These are phyloP conservation scores for Pleuronectes platessa DNA, from an alignment of 2,113 vertebrate genomes.

Conservation along the genomic window DNA sequence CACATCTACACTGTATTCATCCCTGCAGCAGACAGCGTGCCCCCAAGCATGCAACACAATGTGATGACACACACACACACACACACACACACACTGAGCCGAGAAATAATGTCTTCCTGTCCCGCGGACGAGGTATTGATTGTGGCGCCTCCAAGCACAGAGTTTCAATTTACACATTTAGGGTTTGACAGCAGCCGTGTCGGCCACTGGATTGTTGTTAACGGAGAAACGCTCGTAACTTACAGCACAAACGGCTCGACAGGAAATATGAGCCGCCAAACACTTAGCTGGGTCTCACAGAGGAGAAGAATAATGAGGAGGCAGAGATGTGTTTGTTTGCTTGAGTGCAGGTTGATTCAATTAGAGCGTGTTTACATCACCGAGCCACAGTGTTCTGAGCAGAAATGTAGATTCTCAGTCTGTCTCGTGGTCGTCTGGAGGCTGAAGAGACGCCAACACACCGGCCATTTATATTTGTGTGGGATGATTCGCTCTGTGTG, in stretches of 20 bases:
- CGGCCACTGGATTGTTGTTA: conserved; percentile 16
- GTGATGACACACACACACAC: conserved; percentile 9
- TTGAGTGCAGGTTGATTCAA: too few species aligned
- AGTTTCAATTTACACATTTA: conserved; percentile 78
- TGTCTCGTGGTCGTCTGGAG: neutral
- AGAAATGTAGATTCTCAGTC: neutral
- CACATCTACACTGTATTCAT: neutral
- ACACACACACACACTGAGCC: conserved; percentile 34
- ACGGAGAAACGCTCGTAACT: neutral
- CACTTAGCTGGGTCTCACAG: neutral
- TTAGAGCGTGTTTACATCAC: too few species aligned
- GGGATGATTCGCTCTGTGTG: neutral
- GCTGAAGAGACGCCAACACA: neutral
- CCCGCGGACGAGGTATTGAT: conserved; percentile 74
- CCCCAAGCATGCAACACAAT: neutral
- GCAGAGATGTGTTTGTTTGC: neutral
- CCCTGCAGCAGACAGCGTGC: neutral
- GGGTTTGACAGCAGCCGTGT: conserved; percentile 65
- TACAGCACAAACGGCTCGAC: neutral
- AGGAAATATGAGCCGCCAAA: neutral
- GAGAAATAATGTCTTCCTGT: conserved; percentile 69
- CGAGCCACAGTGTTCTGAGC: too few species aligned
- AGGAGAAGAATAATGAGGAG: neutral
- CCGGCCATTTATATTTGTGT: neutral
- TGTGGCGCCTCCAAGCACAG: conserved; percentile 8